Base-by-base conservation (phyloP, 2,888 invertebrate genomes). In the Ceriagrion tenellum region DNA sequence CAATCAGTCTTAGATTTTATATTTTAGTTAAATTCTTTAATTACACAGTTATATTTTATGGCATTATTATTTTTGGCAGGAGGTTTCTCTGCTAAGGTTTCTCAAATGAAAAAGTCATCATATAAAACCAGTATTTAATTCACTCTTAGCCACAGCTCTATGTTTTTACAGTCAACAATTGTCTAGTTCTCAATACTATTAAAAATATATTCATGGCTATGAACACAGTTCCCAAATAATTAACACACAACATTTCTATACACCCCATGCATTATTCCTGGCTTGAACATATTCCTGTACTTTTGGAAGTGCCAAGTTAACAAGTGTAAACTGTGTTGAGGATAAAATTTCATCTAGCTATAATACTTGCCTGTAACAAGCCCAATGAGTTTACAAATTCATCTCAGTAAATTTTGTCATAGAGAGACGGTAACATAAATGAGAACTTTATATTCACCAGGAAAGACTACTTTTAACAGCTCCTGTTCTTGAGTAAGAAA, bases 131-230 rank as follows among this genome's bases (percentile, higher is more conserved):
- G 89, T 47, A 89, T 89, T 89, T 89, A 89, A 89, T 89, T 55
- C 26, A 89, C 47, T 89, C 55, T 89, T 55, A n/a, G 55, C 89
- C 89, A 89, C 55, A 89, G 89, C 55, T 89, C 55, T 89, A 55
- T 81, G 89, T 55, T 89, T 55, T 55, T 55, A 89, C 89, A 89
- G n/a, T 89, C 89, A n/a, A 55, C 89, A 55, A 12, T 55, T 55
- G 13, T 47, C 26, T 89, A 47, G 26, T 26, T 13, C 26, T 47
- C 55, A 89, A 89, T 89, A 55, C 89, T 89, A 89, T 55, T 89
- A 89, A 89, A 89, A 89, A 89, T 89, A 89, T 89, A 89, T 89
- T 26, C 89, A 89, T 89, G n/a, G 89, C 26, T 89, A 55, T 89
- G n/a, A 47, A 89, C 55, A 89, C 47, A 8, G 12, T 89, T n/a